Conservation (phyloP, 2,797 vertebrate species). For the Acridotheres tristis region DNA sequence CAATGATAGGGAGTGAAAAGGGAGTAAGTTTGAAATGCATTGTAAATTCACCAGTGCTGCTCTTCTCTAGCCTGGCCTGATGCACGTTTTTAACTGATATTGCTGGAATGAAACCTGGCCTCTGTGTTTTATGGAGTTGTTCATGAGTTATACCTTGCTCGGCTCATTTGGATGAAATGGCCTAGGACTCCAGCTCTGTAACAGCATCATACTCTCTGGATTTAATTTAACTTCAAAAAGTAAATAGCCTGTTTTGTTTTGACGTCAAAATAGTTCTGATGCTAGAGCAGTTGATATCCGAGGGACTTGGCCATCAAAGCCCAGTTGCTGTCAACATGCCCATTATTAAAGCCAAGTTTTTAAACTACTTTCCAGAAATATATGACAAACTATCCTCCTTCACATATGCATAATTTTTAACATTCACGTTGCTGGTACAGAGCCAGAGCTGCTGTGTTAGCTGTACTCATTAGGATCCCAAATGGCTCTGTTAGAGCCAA, state of each 20-base stretch:
- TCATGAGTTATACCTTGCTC: conserved; percentile 41
- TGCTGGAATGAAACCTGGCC: neutral
- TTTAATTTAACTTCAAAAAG: conserved; percentile 70
- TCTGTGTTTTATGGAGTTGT: neutral
- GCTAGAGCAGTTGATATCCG: conserved; percentile 39
- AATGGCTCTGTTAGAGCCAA: neutral
- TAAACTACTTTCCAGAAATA: conserved; percentile 62
- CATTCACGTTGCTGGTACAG: conserved; percentile 25
- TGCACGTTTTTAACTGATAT: neutral
- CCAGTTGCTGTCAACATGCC: conserved; percentile 50
- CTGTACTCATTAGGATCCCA: conserved; percentile 8
- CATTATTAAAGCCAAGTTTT: conserved; percentile 64
- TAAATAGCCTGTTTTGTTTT: conserved; percentile 65
- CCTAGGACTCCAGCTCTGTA: neutral
- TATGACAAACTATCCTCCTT: conserved; percentile 42
- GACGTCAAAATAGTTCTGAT: conserved; percentile 59
- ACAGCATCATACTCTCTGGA: conserved; percentile 40
- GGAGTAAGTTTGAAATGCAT: neutral
- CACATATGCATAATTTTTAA: conserved; percentile 57
- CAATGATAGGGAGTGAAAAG: neutral
- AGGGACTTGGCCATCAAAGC: conserved; percentile 52
- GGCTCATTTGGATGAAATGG: conserved; percentile 36
- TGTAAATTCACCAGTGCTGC: neutral
- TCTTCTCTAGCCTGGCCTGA: neutral
- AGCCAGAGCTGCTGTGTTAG: conserved; percentile 58